These are phyloP conservation scores for Brachionus calyciflorus DNA, from an alignment of 1,140 invertebrate genomes.

Conservation along the genomic window DNA sequence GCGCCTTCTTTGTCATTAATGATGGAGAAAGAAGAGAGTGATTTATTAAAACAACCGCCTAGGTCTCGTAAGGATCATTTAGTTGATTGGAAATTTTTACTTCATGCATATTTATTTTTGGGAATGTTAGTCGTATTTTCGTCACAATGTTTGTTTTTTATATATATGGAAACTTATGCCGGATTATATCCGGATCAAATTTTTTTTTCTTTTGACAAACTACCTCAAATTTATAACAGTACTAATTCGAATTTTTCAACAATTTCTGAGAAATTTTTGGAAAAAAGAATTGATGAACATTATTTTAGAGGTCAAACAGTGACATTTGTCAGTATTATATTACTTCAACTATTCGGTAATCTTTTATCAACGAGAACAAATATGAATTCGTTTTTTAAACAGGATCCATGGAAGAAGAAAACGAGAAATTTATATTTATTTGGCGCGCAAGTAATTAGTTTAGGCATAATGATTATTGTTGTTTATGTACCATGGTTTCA, in stretches of 20 bases:
- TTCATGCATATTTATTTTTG: slow-evolving; percentile 31
- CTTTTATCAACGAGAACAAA: slow-evolving; percentile 25
- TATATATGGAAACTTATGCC: background rate
- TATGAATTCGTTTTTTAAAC: background rate
- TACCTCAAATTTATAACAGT: slow-evolving; percentile 7
- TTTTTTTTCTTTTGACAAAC: background rate
- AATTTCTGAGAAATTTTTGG: background rate
- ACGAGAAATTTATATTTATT: slow-evolving; percentile 23
- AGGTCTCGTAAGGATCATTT: slow-evolving; percentile 3
- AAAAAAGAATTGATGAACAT: background rate
- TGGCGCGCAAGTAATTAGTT: background rate
- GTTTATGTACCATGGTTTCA: background rate
- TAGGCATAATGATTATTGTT: background rate
- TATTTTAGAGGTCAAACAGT: background rate
- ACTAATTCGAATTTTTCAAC: background rate
- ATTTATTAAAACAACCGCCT: background rate
- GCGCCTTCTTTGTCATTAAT: slow-evolving; percentile 11
- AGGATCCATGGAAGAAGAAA: slow-evolving; percentile 2
- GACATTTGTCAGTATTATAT: background rate
- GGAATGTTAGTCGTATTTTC: background rate
- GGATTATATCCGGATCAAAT: background rate
- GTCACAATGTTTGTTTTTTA: slow-evolving; percentile 25
- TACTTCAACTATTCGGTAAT: slow-evolving; percentile 14
- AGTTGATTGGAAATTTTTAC: slow-evolving; percentile 5
- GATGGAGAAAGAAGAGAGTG: slow-evolving; percentile 37